Percentiles rank a stretch among this genome's conserved stretches.
These are phyloP conservation scores for Trichoplusia ni DNA, from an alignment of 1,140 invertebrate species.

Conservation along the genomic window DNA sequence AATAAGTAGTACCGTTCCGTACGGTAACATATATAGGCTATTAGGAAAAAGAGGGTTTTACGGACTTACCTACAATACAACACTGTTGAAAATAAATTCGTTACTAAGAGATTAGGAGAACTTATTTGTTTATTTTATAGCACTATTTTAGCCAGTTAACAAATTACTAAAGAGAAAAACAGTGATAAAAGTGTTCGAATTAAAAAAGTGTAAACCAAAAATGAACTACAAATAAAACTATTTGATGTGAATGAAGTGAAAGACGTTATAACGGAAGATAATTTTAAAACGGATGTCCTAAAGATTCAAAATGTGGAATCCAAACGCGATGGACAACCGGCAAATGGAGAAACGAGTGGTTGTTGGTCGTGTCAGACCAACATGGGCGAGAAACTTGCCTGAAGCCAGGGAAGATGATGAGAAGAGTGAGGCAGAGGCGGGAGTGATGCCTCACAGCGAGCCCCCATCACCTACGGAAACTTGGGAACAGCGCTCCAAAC, in stretches of 20 bases:
- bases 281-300: neutral
- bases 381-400: slow-evolving; percentile 73
- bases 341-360: slow-evolving; percentile 72
- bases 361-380: slow-evolving; percentile 71
- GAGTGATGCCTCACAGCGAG: slow-evolving; percentile 70
- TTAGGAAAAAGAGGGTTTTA: too few species aligned
- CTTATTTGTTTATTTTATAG: too few species aligned
- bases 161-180: too few species aligned
- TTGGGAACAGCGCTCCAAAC: slow-evolving; percentile 67
- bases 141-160: too few species aligned
- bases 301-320: slow-evolving; percentile 68
- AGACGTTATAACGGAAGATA: neutral
- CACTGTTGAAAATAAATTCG: too few species aligned
- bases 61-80: too few species aligned
- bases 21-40: too few species aligned
- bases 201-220: neutral
- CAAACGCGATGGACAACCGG: slow-evolving; percentile 56
- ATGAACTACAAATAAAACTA: neutral
- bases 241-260: neutral
- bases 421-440: slow-evolving; percentile 60
- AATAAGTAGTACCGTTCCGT: too few species aligned
- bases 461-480: slow-evolving; percentile 62
- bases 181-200: too few species aligned
- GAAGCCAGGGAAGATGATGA: slow-evolving; percentile 69
- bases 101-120: too few species aligned